Base-by-base conservation (phyloP, 2,113 vertebrate species). In the Grammomys dolichurus region DNA sequence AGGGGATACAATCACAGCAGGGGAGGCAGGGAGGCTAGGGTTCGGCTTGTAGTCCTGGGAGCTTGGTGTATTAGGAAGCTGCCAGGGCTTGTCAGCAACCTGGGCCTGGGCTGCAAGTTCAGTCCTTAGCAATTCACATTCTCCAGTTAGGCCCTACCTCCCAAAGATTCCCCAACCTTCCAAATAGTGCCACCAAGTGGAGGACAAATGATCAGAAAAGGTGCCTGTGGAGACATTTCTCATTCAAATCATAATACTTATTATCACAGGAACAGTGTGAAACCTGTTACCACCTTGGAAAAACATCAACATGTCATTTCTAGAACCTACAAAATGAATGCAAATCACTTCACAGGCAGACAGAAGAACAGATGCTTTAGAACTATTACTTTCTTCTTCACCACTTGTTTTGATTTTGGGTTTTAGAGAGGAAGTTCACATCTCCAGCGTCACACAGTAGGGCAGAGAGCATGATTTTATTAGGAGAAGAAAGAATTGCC, bases 401-500 rank as follows among this genome's bases (percentile, higher is more conserved):
- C 60, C 20, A 33, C 75, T 19, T 70, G 8, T 67, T 92, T 60
- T 22, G 22, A 73, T 48, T 90, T 91, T n/a, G 56, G n/a, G 70
- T 81, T 94, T 89, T 87, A 63, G 75, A 78, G 40, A 69, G 58
- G 82, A 90, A 81, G 72, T 65, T n/a, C 20, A 70, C 12, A 31
- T 80, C 20, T 80, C 36, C 48, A 73, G 58, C 12, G 2, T 81
- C 51, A 56, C 43, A 73, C 58, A 90, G 51, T 33, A 73, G 90
- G 75, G 85, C 16, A 89, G 60, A 76, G 16, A 78, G 84, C 28
- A 48, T 11, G 28, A 3, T 54, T 91, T 85, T 19, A 31, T 94
- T 54, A 87, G 26, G 51, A 77, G 33, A 19, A 16, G 4, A 56
- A 56, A 51, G 54, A 73, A 26, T 86, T 67, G 24, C 26, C 40